Base-by-base conservation (phyloP, 2,797 vertebrate species). In the Orestias chungarensis region DNA sequence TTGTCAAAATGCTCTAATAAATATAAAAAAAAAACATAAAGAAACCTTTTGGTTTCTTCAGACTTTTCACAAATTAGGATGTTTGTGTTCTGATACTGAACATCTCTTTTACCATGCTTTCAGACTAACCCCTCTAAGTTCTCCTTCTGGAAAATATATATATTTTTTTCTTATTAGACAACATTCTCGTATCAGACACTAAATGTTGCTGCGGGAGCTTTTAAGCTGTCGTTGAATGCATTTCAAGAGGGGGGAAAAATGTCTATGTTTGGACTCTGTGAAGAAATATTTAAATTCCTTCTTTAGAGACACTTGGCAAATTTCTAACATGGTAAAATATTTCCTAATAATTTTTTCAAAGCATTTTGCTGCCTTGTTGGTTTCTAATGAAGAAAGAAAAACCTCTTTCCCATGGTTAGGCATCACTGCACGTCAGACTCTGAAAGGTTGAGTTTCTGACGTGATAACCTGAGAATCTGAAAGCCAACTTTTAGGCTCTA, bases 351-450 rank as follows among this genome's bases (percentile, higher is more conserved):
- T 66, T 79, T 82, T 83, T 43, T 73, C 73, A 75, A 82, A 64
- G 72, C 66, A 68, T 70, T 82, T 73, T 47, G 47, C 83, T 85
- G 64, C 69, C 72, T 82, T 81, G 75, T 65, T 78, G 80, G n/a
- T 27, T 54, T 54, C 7, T 54, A 27, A 15, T 54, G 15, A 52
- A 27, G 25, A 27, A 54, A 33, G n/a, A n/a, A 33, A 12, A 23
- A 62, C 73, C 40, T 80, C 29, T 43, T n/a, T 71, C 54, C 33
- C 75, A 77, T 71, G 33, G 62, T 23, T 47, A 6, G 64, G 47
- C 62, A 50, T 85, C 68, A 73, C 73, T 78, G 38, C 42, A 68
- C 59, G 64, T 59, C 75, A 73, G 82, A 86, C 89, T 93, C 89
- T 92, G 89, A 70, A 78, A 49, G 70, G 73, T 70, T 74, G 69